A percentile compares a stretch with the other conserved stretches of the same genome.
These are phyloP conservation scores for Cheiracanthium punctorium DNA, from an alignment of 2,888 invertebrate species.

Conservation along the genomic window DNA sequence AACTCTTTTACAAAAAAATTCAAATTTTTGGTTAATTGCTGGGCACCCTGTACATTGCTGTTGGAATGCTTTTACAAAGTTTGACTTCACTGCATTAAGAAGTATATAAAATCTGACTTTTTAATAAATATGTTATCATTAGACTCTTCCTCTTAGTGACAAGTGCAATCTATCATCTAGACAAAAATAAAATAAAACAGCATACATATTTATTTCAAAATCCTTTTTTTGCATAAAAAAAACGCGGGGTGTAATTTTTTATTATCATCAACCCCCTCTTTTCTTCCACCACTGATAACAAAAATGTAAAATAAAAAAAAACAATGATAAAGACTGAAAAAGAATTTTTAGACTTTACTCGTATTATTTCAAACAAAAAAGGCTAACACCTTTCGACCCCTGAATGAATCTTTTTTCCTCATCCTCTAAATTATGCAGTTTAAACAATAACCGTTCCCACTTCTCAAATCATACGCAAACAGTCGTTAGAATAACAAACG, in stretches of 20 bases:
- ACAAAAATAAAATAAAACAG: not conserved
- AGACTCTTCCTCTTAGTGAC: not conserved
- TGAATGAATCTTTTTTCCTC: slow-evolving; percentile 39
- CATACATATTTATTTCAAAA: not conserved
- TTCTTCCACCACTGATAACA: not conserved
- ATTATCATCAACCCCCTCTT: too few species aligned
- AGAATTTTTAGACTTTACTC: not conserved
- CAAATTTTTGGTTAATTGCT: too few species aligned
- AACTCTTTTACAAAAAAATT: too few species aligned
- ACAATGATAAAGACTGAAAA: not conserved
- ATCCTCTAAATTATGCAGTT: slow-evolving; percentile 61
- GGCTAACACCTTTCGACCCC: slow-evolving; percentile 1
- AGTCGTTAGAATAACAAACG: slow-evolving; percentile 52
- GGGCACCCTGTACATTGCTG: too few species aligned
- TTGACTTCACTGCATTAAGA: too few species aligned
- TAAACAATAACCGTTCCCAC: slow-evolving; percentile 53
- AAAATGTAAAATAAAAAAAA: not conserved
- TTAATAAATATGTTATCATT: too few species aligned
- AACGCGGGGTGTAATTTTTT: too few species aligned
- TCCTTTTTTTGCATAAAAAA: not conserved
- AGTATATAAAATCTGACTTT: too few species aligned
- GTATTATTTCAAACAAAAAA: not conserved
- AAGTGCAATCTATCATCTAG: not conserved
- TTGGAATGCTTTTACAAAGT: too few species aligned
- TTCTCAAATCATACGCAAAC: slow-evolving; percentile 50